Evolutionary conservation across 2,113 vertebrate species (phyloP).

Genomic region (Eudyptes chrysolophus): DNA sequence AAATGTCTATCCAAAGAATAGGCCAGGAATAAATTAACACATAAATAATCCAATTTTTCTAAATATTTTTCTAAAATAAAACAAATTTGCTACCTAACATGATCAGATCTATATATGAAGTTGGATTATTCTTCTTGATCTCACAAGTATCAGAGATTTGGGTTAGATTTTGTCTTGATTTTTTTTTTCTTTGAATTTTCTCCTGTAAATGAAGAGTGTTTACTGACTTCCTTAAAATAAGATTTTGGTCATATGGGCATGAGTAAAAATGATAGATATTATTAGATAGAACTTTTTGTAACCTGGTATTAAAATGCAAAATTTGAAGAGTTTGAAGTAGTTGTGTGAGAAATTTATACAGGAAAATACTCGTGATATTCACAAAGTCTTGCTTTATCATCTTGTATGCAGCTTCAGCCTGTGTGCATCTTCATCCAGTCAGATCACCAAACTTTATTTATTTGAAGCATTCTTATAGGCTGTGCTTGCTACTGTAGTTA

Average conservation of each 20-base stretch:
- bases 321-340: neutral
- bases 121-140: neutral
- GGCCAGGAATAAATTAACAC: neutral
- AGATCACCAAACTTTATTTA: neutral
- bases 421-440: neutral
- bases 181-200: neutral
- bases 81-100: neutral
- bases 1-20: neutral
- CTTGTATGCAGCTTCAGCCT: neutral
- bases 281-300: neutral
- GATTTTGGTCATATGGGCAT: neutral
- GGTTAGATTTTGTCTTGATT: neutral
- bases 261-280: neutral
- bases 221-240: neutral
- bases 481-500: neutral
- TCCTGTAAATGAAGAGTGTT: neutral
- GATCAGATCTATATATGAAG: neutral
- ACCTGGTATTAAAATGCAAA: neutral
- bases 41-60: neutral
- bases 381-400: neutral
- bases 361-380: neutral
- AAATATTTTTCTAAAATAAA: neutral
- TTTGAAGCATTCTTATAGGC: neutral
- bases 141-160: neutral
- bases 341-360: neutral